Conservation (phyloP, 2,888 invertebrate genomes). For the Eugnorisma glareosa region DNA sequence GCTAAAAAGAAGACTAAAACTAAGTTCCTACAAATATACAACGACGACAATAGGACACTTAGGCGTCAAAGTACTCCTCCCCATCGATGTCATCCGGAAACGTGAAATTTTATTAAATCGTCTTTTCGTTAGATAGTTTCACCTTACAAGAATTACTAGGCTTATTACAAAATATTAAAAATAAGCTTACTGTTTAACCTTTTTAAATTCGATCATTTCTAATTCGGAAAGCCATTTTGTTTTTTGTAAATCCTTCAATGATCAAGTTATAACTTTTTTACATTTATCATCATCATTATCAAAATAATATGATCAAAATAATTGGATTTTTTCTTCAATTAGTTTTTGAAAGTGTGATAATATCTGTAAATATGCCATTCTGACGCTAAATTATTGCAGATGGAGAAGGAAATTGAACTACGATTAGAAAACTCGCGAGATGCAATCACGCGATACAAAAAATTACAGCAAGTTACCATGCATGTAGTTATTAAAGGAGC, state of each 20-base stretch:
- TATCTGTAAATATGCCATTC: background rate
- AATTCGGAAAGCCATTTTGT: background rate
- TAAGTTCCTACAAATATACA: too few species aligned
- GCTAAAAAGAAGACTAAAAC: too few species aligned
- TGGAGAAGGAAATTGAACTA: background rate
- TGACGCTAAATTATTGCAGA: background rate
- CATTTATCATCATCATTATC: too few species aligned
- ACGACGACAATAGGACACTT: too few species aligned
- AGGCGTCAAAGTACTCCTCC: too few species aligned
- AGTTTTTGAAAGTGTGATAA: background rate
- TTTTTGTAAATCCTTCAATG: background rate
- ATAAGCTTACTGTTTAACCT: background rate
- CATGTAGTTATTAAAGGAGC: background rate
- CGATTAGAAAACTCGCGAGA: slow-evolving; percentile 5
- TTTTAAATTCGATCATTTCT: background rate
- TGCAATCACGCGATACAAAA: slow-evolving; percentile 17
- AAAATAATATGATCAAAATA: too few species aligned
- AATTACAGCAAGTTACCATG: background rate
- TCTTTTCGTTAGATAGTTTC: too few species aligned
- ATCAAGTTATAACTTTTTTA: background rate
- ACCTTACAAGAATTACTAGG: too few species aligned
- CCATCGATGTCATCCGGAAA: too few species aligned
- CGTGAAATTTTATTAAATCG: too few species aligned
- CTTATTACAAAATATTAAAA: too few species aligned
- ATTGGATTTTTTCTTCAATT: background rate